These are phyloP conservation scores for Cephus pulcher DNA, from an alignment of 2,888 invertebrate genomes.

Conservation along the genomic window DNA sequence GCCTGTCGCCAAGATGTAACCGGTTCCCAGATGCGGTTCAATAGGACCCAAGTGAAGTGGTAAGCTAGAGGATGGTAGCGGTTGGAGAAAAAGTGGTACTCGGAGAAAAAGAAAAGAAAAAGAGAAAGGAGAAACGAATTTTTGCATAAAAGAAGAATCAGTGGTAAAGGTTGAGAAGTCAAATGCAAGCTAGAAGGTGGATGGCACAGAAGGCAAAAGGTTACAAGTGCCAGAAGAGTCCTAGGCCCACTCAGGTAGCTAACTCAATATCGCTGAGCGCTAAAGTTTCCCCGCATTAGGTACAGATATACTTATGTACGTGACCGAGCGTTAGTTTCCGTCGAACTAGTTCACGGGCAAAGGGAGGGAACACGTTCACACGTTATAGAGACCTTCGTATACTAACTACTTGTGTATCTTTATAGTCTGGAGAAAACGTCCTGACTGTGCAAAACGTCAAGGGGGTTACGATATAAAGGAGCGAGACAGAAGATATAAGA, in stretches of 20 bases:
- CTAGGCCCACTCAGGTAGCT: neutral
- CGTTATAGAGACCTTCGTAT: neutral
- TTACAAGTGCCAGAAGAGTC: neutral
- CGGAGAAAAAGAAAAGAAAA: neutral
- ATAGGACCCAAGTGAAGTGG: neutral
- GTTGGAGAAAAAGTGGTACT: neutral
- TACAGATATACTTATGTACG: neutral
- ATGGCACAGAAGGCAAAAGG: neutral
- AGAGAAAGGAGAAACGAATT: neutral
- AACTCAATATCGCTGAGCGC: conserved; percentile 1
- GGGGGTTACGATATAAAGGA: neutral
- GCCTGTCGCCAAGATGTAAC: neutral
- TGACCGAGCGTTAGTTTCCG: neutral
- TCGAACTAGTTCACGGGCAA: conserved; percentile 2
- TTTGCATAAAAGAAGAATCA: neutral
- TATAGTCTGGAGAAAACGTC: neutral
- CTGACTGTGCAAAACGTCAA: neutral
- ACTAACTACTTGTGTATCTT: neutral
- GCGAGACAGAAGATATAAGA: neutral
- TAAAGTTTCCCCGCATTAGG: neutral
- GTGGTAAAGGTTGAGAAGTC: neutral
- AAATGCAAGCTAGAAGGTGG: neutral
- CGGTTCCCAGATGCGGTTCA: neutral
- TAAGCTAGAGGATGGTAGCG: neutral
- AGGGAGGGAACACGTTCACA: neutral